Evolutionary conservation across 2,888 invertebrate species (phyloP).

Genomic region (Acanthosoma haemorrhoidale): DNA sequence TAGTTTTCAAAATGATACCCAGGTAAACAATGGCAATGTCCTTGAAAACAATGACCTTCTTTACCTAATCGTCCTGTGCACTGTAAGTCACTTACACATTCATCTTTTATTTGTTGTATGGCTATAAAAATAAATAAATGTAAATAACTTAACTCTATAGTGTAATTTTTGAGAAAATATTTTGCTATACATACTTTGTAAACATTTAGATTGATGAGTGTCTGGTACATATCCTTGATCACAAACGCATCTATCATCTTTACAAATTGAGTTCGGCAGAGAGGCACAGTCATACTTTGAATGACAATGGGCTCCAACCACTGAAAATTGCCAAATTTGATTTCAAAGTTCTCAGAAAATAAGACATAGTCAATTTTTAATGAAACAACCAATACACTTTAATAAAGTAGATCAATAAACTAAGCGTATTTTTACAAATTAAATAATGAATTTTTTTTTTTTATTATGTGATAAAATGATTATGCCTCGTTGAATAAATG

Average conservation of each 20-base stretch:
- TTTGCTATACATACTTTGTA: not conserved
- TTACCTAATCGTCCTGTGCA: not conserved
- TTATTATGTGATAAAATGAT: no score
- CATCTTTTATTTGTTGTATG: not conserved
- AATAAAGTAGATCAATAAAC: not conserved
- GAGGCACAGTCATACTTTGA: constrained; percentile 24
- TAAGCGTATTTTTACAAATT: not conserved
- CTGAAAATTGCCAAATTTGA: constrained; percentile 2
- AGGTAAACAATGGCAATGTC: not conserved
- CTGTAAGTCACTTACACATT: not conserved
- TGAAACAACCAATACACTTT: not conserved
- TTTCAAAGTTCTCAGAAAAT: not conserved
- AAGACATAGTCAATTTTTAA: not conserved
- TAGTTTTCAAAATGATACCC: constrained; percentile 1
- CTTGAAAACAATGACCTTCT: not conserved
- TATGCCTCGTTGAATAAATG: no score
- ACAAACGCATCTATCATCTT: constrained; percentile 23
- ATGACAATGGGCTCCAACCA: constrained; percentile 23
- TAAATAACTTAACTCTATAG: not conserved
- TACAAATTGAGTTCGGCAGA: constrained; percentile 21
- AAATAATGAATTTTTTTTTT: no score
- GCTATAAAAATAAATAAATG: not conserved
- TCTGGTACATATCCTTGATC: constrained; percentile 21
- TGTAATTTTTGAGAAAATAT: not conserved
- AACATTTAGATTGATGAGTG: not conserved